Conservation (phyloP, 2,797 vertebrate genomes). For the Salarias fasciatus region DNA sequence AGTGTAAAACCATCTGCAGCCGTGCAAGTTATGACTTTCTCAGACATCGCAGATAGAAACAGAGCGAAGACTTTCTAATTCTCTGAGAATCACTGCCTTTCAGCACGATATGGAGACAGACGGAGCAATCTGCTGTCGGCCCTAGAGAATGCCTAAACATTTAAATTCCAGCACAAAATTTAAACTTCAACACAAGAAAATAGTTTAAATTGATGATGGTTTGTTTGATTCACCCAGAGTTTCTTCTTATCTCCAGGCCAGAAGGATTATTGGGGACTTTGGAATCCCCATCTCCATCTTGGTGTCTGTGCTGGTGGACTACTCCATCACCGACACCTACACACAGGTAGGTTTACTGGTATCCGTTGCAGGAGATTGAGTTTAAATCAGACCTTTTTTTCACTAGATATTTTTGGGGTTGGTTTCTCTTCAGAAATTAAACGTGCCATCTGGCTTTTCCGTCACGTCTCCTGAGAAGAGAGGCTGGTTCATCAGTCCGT, state of each 20-base stretch:
- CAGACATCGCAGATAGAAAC: neutral
- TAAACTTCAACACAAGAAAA: too few relatives aligned
- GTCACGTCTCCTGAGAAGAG: constrained; percentile 95
- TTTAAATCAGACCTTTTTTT: neutral
- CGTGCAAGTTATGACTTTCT: neutral
- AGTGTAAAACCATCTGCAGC: neutral
- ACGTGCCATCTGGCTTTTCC: constrained; percentile 93
- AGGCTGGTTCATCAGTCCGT: constrained; percentile 95
- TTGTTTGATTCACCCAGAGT: neutral
- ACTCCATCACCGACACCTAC: constrained; percentile 91
- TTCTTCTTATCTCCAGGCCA: constrained; percentile 80
- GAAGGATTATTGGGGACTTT: constrained; percentile 95
- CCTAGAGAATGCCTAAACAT: too few relatives aligned
- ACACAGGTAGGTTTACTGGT: constrained; percentile 85
- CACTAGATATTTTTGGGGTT: neutral
- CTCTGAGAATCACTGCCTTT: too few relatives aligned
- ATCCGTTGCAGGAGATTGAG: neutral
- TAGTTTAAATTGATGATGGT: too few relatives aligned
- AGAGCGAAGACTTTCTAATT: neutral
- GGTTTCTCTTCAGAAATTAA: constrained; percentile 85
- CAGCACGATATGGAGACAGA: too few relatives aligned
- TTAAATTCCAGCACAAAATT: neutral
- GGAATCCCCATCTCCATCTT: constrained; percentile 97
- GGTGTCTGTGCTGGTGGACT: constrained; percentile 92
- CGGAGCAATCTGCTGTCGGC: too few relatives aligned